Conservation (phyloP, 2,888 invertebrate species). For the Iselma pallidipennis region DNA sequence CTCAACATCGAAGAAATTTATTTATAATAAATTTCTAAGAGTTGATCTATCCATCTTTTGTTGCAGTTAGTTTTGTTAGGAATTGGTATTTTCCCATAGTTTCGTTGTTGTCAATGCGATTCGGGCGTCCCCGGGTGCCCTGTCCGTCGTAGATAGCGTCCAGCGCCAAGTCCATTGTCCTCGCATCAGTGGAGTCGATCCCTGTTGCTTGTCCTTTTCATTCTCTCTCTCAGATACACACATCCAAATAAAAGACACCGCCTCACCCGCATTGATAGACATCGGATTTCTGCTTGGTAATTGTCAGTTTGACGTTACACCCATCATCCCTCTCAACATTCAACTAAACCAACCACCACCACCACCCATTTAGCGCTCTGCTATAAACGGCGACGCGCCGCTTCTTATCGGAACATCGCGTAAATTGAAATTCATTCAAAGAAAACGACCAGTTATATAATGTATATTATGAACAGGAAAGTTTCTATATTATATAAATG, state of each 20-base stretch:
- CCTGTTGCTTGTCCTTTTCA: constrained; percentile 26
- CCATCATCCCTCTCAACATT: neutral
- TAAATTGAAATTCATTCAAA: constrained; percentile 52
- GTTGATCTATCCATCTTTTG: too few relatives aligned
- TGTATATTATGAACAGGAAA: constrained; percentile 14
- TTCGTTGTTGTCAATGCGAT: neutral
- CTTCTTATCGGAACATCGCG: constrained; percentile 48
- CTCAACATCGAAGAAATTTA: too few relatives aligned
- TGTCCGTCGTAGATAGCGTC: constrained; percentile 41
- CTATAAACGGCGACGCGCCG: constrained; percentile 26
- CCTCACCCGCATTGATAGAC: constrained; percentile 12
- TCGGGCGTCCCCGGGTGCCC: constrained; percentile 29
- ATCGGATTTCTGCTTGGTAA: constrained; percentile 23
- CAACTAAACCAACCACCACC: neutral
- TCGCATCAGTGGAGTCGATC: constrained; percentile 32
- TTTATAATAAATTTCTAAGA: too few relatives aligned
- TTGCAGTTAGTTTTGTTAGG: neutral
- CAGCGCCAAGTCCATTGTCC: constrained; percentile 35
- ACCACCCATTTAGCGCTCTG: constrained; percentile 16
- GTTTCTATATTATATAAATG: constrained; percentile 23
- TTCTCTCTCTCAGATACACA: neutral
- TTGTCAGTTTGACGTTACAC: constrained; percentile 32
- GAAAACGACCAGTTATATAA: constrained; percentile 30
- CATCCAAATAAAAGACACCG: constrained; percentile 11
- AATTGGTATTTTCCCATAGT: neutral